phyloP scores from a whole-genome alignment of 2,797 vertebrate genomes.

The Poeciliopsis turneri region DNA sequence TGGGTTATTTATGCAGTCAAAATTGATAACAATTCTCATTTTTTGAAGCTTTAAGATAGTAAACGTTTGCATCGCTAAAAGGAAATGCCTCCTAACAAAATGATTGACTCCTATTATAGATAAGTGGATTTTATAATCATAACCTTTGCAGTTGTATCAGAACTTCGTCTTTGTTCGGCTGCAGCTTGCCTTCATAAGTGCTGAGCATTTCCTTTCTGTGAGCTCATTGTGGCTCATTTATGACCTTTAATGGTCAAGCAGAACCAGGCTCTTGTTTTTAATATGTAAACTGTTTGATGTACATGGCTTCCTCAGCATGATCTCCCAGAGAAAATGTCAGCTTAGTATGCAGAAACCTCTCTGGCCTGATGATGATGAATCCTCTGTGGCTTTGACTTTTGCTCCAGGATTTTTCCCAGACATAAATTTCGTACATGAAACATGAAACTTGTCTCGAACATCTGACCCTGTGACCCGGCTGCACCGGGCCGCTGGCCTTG shows the following conservation, averaged over 20 bases:
- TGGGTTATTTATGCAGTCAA: not conserved
- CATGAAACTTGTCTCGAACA: conserved; percentile 38
- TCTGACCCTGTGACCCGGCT: conserved; percentile 52
- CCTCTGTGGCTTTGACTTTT: conserved; percentile 53
- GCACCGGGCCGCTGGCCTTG: conserved; percentile 16
- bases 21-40: not conserved
- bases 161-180: not conserved
- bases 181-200: conserved; percentile 24
- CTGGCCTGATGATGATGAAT: conserved; percentile 24
- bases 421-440: conserved; percentile 37
- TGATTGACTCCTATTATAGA: not conserved
- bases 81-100: not conserved
- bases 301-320: not conserved
- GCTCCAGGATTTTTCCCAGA: conserved; percentile 40
- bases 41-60: not conserved
- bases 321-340: conserved; percentile 33
- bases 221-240: conserved; percentile 23
- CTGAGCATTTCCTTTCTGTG: conserved; percentile 28
- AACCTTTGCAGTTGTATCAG: not conserved
- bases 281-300: conserved; percentile 25
- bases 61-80: not conserved
- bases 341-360: conserved; percentile 6
- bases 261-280: conserved; percentile 7
- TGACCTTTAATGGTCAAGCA: conserved; percentile 67
- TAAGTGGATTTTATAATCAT: not conserved